A percentile compares a stretch with the other conserved stretches of the same genome.
phyloP scores from a whole-genome alignment of 1,140 invertebrate species.

The Bombus waltoni region DNA sequence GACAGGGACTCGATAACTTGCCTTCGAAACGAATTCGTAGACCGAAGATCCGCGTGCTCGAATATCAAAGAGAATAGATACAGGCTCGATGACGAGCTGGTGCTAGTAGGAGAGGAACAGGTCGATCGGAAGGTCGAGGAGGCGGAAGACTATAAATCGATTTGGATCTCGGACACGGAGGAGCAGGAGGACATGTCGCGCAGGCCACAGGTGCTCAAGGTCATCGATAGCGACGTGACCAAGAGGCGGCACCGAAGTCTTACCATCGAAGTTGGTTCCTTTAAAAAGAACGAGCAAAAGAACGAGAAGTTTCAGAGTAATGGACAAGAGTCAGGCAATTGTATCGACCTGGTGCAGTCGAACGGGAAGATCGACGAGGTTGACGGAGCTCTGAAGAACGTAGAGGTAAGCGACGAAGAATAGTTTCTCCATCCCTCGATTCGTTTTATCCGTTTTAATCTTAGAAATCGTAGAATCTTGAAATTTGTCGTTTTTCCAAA shows the following conservation, averaged over 20 bases:
- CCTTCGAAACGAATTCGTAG: not conserved
- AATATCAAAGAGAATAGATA: slow-evolving; percentile 40
- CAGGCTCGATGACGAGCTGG: slow-evolving; percentile 53
- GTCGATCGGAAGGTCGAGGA: slow-evolving; percentile 64
- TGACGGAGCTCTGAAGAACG: not conserved
- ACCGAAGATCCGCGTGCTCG: slow-evolving; percentile 21
- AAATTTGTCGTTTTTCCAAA: too few species aligned
- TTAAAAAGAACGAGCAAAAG: slow-evolving; percentile 7
- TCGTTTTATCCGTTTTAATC: not conserved
- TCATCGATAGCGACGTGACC: slow-evolving; percentile 80
- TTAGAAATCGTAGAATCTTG: not conserved
- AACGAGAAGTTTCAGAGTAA: slow-evolving; percentile 3
- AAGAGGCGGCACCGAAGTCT: slow-evolving; percentile 53
- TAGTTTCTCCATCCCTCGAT: not conserved
- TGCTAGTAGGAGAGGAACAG: slow-evolving; percentile 12
- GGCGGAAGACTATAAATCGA: slow-evolving; percentile 74
- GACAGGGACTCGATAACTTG: slow-evolving; percentile 6
- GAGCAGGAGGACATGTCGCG: slow-evolving; percentile 79
- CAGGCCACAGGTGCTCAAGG: slow-evolving; percentile 79
- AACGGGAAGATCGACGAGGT: not conserved
- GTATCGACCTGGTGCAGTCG: not conserved
- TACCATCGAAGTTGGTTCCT: slow-evolving; percentile 25
- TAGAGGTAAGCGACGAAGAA: slow-evolving; percentile 27
- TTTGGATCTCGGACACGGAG: slow-evolving; percentile 77
- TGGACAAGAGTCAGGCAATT: not conserved